Evolutionary conservation across 2,797 vertebrate species (phyloP).

Genomic region (Scomberomorus guttatus): DNA sequence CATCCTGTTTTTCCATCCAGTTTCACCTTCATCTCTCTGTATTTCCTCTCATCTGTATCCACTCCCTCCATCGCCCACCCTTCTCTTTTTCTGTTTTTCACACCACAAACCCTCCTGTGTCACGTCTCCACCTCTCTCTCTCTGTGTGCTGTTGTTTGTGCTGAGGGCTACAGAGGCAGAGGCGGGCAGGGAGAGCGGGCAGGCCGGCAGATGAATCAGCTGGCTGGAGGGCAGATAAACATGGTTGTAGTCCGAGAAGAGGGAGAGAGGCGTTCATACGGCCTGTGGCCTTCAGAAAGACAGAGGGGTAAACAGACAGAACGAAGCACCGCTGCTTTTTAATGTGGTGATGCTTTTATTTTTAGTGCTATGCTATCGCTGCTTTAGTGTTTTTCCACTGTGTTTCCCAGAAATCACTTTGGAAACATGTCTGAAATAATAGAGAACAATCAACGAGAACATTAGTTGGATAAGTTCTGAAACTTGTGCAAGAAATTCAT

Average conservation of each 20-base stretch:
- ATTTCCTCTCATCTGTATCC: neutral
- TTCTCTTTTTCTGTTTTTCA: slow-evolving; percentile 6
- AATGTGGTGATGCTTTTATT: slow-evolving; percentile 13
- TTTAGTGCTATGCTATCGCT: neutral
- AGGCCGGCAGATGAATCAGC: slow-evolving; percentile 50
- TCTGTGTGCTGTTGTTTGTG: slow-evolving; percentile 51
- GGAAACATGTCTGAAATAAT: neutral
- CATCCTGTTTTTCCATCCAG: neutral
- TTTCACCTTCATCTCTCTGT: neutral
- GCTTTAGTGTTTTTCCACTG: neutral
- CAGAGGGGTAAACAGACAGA: neutral
- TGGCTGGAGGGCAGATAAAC: slow-evolving; percentile 50
- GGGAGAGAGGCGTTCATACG: neutral
- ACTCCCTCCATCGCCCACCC: slow-evolving; percentile 27
- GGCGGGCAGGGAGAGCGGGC: neutral
- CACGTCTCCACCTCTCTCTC: slow-evolving; percentile 42
- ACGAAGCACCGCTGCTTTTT: neutral
- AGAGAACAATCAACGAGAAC: neutral
- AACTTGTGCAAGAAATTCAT: neutral
- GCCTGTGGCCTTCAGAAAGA: slow-evolving; percentile 18
- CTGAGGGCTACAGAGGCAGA: slow-evolving; percentile 57
- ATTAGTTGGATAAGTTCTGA: neutral
- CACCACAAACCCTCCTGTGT: slow-evolving; percentile 8
- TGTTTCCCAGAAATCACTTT: neutral
- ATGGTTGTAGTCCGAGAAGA: slow-evolving; percentile 31